Base-by-base conservation (phyloP, 2,797 vertebrate species). In the Etheostoma nigrum region DNA sequence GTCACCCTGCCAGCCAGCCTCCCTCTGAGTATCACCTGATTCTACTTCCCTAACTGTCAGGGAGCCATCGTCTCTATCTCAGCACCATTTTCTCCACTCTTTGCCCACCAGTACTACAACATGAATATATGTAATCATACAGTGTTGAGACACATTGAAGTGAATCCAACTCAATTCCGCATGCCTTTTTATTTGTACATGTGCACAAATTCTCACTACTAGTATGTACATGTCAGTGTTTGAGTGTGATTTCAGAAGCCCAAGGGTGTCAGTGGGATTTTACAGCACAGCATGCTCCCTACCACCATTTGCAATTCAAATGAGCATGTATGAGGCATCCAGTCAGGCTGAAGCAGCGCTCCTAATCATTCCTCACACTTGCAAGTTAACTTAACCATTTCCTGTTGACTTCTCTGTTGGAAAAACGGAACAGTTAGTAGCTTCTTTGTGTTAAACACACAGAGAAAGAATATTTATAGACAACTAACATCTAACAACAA, bases 251-350 rank as follows among this genome's bases (percentile, higher is more conserved):
- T 84, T 86, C 64, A 74, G 77, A 76, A 67, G 76, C 79, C 74
- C 8, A 2, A 68, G 77, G 85, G 71, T 71, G 75, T 84, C 85
- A 80, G 76, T 78, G 87, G 85, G 86, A 89, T 87, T 83, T 89
- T 70, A 75, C 65, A 83, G 81, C 86, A 63, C 81, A 83, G 85
- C 87, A 79, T 86, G 86, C 79, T 66, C 84, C 84, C 84, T 84
- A 27, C 69, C 78, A 53, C 58, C 61, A 93, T 95, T 93, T 94
- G 92, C 90, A 92, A 91, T 89, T 91, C 89, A 94, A 93, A 95
- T 90, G 75, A 90, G 85, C 47, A 67, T 58, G 54, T 67, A 87
- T 73, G 78, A 88, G 64, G 81, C 85, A 81, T 77, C 86, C 49
- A 74, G 33, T 21, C 67, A 68, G 23, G 76, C 74, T 57, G 78